Base-by-base conservation (phyloP, 2,113 vertebrate species). In the Oreotrochilus melanogaster region DNA sequence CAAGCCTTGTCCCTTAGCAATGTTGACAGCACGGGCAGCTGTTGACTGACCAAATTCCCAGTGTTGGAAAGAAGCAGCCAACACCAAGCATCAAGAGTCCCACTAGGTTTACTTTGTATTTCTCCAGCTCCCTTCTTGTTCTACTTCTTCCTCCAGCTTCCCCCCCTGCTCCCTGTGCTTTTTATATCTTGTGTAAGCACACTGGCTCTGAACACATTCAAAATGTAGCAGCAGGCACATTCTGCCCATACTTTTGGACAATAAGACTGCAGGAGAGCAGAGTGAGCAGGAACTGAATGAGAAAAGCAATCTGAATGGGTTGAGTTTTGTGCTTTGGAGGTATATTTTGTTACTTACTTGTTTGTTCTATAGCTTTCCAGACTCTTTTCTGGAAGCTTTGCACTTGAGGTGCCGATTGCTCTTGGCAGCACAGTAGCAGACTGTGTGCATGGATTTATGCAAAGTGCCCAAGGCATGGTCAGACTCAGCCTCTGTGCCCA, bases 401-500 rank as follows among this genome's bases (percentile, higher is more conserved):
- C 72, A 39, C 67, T 75, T 6, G 3, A 86, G 67, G 31, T 66
- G 54, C 45, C 24, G 57, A 67, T 74, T 75, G 76, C 82, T 86
- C 58, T 84, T 94, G 82, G 53, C 78, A 92, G 78, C 69, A 39
- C 7, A 1, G 43, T 24, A 35, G 25, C 66, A 86, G 66, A 19
- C 75, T 47, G n/a, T n/a, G 64, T 27, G 71, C 64, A 65, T 85
- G 51, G 81, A 94, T 92, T 94, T 76, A 75, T 4, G 2, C 54
- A n/a, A 39, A 93, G 75, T 19, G 45, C 84, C 37, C 81, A 73
- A 86, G 79, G 96, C 97, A 76, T 56, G 65, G 83, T 95, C 81
- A 89, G 50, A 89, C 93, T 92, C 86, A 19, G 84, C 95, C 96
- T 94, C 95, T 7, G 9, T 92, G 95, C 95, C 92, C 57, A 4